Percentiles rank a stretch among this genome's conserved stretches.
Evolutionary conservation across 2,113 vertebrate genomes (phyloP).

Genomic region (Thunnus thynnus): DNA sequence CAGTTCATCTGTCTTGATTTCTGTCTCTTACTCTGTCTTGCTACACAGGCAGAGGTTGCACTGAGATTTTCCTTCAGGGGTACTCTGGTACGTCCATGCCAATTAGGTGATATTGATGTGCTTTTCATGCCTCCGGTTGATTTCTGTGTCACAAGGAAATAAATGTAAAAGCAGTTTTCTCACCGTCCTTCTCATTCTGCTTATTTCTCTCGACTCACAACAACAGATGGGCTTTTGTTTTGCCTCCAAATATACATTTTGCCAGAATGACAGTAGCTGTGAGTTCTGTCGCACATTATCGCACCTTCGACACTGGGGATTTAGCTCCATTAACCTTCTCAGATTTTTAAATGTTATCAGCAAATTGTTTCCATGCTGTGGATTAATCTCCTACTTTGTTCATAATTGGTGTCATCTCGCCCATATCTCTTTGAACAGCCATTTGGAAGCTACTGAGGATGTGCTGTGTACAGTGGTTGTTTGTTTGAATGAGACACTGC

Average conservation of each 20-base stretch:
- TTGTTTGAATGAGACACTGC: conserved; percentile 46
- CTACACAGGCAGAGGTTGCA: conserved; percentile 14
- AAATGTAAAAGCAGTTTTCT: conserved; percentile 47
- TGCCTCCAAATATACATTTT: conserved; percentile 43
- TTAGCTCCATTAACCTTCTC: conserved; percentile 63
- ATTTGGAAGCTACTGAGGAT: conserved; percentile 51
- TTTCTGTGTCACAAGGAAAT: conserved; percentile 40
- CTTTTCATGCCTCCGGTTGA: conserved; percentile 47
- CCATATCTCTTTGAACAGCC: conserved; percentile 73
- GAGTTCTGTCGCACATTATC: conserved; percentile 37
- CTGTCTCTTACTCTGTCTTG: conserved; percentile 18
- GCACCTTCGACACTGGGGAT: conserved; percentile 35
- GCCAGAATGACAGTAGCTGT: conserved; percentile 31
- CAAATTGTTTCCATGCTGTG: conserved; percentile 60
- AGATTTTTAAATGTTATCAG: conserved; percentile 57
- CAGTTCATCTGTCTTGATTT: conserved; percentile 51
- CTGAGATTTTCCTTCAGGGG: conserved; percentile 48
- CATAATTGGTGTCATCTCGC: conserved; percentile 57
- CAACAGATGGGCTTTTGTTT: conserved; percentile 54
- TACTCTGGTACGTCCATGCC: conserved; percentile 49
- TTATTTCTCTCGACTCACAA: conserved; percentile 48
- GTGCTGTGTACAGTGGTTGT: conserved; percentile 51
- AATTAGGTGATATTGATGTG: conserved; percentile 60
- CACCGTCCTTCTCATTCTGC: conserved; percentile 26
- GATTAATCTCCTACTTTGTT: conserved; percentile 62